These are phyloP conservation scores for Peromyscus leucopus DNA, from an alignment of 2,113 vertebrate genomes.

Conservation along the genomic window DNA sequence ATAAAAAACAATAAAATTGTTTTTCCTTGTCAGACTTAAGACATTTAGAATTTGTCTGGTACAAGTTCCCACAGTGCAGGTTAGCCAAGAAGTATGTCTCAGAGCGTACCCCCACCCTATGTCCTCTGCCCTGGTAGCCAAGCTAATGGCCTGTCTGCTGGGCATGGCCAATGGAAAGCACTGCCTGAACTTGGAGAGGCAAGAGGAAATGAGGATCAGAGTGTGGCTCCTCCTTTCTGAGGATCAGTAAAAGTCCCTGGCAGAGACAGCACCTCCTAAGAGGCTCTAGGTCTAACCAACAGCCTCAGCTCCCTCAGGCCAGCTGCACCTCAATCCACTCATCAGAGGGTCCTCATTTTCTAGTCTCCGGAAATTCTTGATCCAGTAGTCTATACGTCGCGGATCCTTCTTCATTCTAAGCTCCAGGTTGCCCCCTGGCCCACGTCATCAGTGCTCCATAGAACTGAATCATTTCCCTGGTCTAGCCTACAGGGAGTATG, in stretches of 20 bases:
- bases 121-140: background rate
- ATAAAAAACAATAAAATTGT: background rate
- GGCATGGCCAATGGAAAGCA: background rate
- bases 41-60: background rate
- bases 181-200: background rate
- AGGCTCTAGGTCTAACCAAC: background rate
- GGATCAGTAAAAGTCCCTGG: background rate
- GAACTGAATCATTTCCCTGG: background rate
- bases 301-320: too few species aligned
- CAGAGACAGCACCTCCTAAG: background rate
- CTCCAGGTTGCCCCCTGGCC: background rate
- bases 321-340: too few species aligned
- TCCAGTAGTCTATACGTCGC: background rate
- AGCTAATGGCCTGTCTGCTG: background rate
- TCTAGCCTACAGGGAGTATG: background rate
- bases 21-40: background rate
- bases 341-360: background rate
- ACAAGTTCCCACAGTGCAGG: background rate
- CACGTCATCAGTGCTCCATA: background rate
- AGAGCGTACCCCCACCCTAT: background rate
- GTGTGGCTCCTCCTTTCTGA: rapidly evolving
- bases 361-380: background rate
- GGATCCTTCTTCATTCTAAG: background rate
- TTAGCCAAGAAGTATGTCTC: background rate
- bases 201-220: background rate